Conservation (phyloP, 1,140 invertebrate genomes). For the Eufriesea mexicana region DNA sequence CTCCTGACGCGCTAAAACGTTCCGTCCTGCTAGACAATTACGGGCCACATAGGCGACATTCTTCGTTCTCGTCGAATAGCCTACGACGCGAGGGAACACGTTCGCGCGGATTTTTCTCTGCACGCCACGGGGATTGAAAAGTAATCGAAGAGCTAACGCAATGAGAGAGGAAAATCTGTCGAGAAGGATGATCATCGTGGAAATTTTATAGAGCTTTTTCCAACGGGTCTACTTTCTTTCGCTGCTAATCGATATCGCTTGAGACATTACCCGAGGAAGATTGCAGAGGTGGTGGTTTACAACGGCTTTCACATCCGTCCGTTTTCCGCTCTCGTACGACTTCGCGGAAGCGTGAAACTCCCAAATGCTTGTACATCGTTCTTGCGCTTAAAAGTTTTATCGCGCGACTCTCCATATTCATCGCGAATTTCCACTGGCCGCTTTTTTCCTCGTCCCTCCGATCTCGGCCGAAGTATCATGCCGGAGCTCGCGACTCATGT, state of each 20-base stretch:
- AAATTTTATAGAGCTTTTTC: background rate
- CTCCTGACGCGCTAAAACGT: background rate
- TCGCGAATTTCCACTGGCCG: constrained; percentile 5
- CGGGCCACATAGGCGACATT: too few species aligned
- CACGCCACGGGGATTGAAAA: background rate
- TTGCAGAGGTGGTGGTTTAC: constrained; percentile 60
- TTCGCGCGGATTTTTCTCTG: too few species aligned
- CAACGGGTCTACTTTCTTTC: constrained; percentile 39
- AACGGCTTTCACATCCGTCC: constrained; percentile 60
- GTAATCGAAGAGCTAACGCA: background rate
- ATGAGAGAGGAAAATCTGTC: too few species aligned
- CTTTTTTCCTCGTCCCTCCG: background rate
- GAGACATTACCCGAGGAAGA: constrained; percentile 72
- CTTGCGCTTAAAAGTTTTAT: constrained; percentile 35
- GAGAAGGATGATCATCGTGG: too few species aligned
- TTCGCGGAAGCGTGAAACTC: constrained; percentile 68
- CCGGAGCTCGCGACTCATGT: background rate
- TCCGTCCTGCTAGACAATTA: background rate
- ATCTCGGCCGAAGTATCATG: constrained; percentile 5
- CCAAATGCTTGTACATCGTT: constrained; percentile 36
- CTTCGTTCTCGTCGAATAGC: too few species aligned
- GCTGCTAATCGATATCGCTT: constrained; percentile 71
- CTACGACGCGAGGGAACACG: too few species aligned
- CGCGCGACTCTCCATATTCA: constrained; percentile 40
- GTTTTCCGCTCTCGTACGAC: constrained; percentile 59